Conservation (phyloP, 2,113 vertebrate genomes). For the Archilochus colubris region DNA sequence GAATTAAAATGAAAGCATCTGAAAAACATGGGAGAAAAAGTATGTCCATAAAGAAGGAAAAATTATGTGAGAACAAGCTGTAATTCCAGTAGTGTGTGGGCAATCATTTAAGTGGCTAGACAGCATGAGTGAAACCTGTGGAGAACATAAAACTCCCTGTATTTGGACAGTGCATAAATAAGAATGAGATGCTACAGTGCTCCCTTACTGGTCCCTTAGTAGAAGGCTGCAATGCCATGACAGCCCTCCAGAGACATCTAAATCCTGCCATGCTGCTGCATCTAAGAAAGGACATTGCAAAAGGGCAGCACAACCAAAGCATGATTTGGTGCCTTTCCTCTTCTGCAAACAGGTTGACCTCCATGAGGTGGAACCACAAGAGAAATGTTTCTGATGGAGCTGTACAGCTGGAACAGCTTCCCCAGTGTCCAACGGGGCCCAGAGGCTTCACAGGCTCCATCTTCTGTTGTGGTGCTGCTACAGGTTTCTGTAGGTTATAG, state of each 20-base stretch:
- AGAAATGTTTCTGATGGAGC: background rate
- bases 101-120: background rate
- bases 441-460: background rate
- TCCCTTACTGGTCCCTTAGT: background rate
- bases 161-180: background rate
- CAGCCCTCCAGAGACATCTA: background rate
- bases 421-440: background rate
- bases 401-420: background rate
- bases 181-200: background rate
- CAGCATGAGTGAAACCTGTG: background rate
- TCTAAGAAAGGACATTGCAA: background rate
- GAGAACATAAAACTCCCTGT: background rate
- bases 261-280: background rate
- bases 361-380: background rate
- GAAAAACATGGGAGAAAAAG: background rate
- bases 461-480: background rate
- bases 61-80: background rate
- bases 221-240: background rate
- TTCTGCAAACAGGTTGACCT: background rate
- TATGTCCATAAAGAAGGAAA: background rate
- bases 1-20: background rate
- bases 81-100: background rate
- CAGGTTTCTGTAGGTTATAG: background rate
- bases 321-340: background rate
- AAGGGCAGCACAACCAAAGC: background rate